A percentile compares a stretch with the other conserved stretches of the same genome.
Evolutionary conservation across 2,888 invertebrate genomes (phyloP).

Genomic region (Dryadula phaetusa): DNA sequence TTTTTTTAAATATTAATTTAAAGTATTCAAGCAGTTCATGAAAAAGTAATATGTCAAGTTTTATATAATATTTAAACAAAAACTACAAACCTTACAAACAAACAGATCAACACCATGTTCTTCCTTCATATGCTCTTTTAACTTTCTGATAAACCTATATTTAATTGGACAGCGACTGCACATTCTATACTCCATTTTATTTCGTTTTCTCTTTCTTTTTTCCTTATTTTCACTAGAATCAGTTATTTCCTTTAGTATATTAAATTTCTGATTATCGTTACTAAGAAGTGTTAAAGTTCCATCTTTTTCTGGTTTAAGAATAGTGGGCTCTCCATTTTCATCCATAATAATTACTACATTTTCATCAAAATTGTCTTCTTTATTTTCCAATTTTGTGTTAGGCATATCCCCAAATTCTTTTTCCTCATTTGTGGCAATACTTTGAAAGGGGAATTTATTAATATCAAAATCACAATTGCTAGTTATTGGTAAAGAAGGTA

Average conservation of each 20-base stretch:
- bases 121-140: constrained; percentile 69
- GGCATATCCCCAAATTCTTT: constrained; percentile 30
- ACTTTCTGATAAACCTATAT: constrained; percentile 69
- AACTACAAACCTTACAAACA: constrained; percentile 65
- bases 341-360: constrained; percentile 59
- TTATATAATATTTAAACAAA: too few species aligned
- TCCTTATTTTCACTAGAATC: constrained; percentile 33
- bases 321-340: constrained; percentile 53
- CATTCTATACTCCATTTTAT: constrained; percentile 62
- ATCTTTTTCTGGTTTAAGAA: constrained; percentile 52
- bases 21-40: background rate
- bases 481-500: constrained; percentile 55
- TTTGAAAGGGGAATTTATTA: constrained; percentile 52
- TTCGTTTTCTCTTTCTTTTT: constrained; percentile 60
- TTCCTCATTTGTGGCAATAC: constrained; percentile 11
- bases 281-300: constrained; percentile 47
- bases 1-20: background rate
- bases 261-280: constrained; percentile 26
- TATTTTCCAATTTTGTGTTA: constrained; percentile 29
- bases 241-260: constrained; percentile 21
- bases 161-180: constrained; percentile 68
- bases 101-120: constrained; percentile 66
- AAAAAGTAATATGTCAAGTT: background rate
- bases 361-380: constrained; percentile 37
- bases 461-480: constrained; percentile 57